A percentile compares a stretch with the other conserved stretches of the same genome.
Evolutionary conservation across 2,797 vertebrate species (phyloP).

Genomic region (Mormyrus hasselquistii): DNA sequence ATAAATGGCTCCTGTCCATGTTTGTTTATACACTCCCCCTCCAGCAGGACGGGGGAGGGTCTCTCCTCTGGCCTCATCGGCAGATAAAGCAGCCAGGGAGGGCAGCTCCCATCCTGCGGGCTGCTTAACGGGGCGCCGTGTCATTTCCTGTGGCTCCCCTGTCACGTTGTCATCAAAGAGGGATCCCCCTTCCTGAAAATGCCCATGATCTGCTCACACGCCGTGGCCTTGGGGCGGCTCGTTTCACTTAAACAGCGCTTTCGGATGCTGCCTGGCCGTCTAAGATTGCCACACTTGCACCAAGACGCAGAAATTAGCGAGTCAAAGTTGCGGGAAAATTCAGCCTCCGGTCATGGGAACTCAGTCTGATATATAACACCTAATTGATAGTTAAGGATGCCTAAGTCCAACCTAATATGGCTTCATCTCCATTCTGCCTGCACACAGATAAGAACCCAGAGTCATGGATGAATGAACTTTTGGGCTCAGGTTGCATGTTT

Average conservation of each 20-base stretch:
- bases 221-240: background rate
- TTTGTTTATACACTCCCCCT: background rate
- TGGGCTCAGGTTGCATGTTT: background rate
- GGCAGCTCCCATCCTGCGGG: background rate
- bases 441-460: background rate
- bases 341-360: background rate
- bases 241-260: background rate
- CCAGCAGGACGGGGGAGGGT: background rate
- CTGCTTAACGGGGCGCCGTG: background rate
- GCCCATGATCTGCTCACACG: background rate
- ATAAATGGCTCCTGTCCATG: slow-evolving; percentile 5
- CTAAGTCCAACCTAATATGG: background rate
- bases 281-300: background rate
- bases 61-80: background rate
- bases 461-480: slow-evolving; percentile 9
- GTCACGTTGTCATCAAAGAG: background rate
- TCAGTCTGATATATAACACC: background rate
- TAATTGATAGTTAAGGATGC: slow-evolving; percentile 8
- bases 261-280: background rate
- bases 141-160: background rate
- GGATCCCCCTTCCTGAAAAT: background rate
- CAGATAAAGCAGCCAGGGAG: background rate
- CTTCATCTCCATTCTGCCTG: background rate
- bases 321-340: background rate
- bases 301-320: background rate